A percentile compares a stretch with the other conserved stretches of the same genome.
Evolutionary conservation across 2,888 invertebrate genomes (phyloP).

Genomic region (Rotaria magnacalcarata): DNA sequence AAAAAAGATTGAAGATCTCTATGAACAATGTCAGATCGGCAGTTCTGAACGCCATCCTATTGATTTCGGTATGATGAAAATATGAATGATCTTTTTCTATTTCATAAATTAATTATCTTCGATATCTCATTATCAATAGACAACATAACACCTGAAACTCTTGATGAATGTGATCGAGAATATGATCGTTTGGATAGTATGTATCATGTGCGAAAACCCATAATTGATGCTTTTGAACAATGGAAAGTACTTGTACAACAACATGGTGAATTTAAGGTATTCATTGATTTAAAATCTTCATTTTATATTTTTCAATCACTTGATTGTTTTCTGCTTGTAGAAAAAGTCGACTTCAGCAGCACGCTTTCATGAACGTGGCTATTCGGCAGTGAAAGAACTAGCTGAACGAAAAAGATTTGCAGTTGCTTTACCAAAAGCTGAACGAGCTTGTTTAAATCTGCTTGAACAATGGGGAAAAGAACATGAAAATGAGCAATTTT

Average conservation of each 20-base stretch:
- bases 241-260: background rate
- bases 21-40: background rate
- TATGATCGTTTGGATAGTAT: background rate
- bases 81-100: background rate
- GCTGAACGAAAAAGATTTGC: background rate
- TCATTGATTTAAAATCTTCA: background rate
- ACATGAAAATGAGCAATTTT: background rate
- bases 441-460: background rate
- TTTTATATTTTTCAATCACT: background rate
- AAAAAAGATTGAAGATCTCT: background rate
- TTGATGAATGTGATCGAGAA: constrained; percentile 5
- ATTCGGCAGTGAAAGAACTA: background rate
- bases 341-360: background rate
- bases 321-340: background rate
- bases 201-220: background rate
- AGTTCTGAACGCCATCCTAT: background rate
- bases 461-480: background rate
- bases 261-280: background rate
- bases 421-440: background rate
- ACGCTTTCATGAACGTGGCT: constrained; percentile 5
- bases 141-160: background rate
- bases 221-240: background rate
- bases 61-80: background rate
- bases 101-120: background rate
- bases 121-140: background rate